Evolutionary conservation across 1,140 invertebrate species (phyloP).

Genomic region (Drosophila takahashii): DNA sequence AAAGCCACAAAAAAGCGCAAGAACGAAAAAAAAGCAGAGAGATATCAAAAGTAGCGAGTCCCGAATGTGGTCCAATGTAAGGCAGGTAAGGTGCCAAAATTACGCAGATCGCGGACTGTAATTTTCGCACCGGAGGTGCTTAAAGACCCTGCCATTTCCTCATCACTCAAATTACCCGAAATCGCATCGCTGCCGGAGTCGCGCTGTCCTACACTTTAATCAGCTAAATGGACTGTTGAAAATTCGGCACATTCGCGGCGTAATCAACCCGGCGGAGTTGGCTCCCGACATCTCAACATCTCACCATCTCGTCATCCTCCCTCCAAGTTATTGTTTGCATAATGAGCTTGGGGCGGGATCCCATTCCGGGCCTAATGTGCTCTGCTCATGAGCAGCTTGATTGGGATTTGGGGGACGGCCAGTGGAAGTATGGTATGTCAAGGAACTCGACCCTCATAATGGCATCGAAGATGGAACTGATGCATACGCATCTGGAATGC

Average conservation of each 20-base stretch:
- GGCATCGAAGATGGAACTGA: constrained; percentile 1
- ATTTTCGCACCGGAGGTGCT: constrained; percentile 65
- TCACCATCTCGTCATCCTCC: constrained; percentile 2
- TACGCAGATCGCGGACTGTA: constrained; percentile 46
- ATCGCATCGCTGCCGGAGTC: constrained; percentile 29
- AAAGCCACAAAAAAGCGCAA: background rate
- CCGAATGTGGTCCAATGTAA: constrained; percentile 14
- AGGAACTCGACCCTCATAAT: constrained; percentile 61
- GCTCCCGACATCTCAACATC: constrained; percentile 17
- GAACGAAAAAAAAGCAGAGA: background rate
- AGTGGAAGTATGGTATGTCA: constrained; percentile 32
- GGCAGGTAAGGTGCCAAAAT: constrained; percentile 69
- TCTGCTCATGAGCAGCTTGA: constrained; percentile 65
- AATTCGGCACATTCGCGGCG: constrained; percentile 65
- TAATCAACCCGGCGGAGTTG: constrained; percentile 17
- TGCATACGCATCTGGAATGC: background rate
- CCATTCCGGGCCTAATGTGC: constrained; percentile 70
- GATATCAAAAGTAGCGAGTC: constrained; percentile 24
- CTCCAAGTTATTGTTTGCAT: constrained; percentile 63
- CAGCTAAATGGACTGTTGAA: constrained; percentile 82
- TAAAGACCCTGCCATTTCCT: constrained; percentile 64
- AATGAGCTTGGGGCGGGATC: constrained; percentile 50
- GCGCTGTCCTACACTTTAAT: constrained; percentile 64
- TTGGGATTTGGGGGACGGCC: constrained; percentile 57
- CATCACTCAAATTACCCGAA: constrained; percentile 61